Conservation (phyloP, 2,797 vertebrate species). For the Lagorchestes hirsutus region DNA sequence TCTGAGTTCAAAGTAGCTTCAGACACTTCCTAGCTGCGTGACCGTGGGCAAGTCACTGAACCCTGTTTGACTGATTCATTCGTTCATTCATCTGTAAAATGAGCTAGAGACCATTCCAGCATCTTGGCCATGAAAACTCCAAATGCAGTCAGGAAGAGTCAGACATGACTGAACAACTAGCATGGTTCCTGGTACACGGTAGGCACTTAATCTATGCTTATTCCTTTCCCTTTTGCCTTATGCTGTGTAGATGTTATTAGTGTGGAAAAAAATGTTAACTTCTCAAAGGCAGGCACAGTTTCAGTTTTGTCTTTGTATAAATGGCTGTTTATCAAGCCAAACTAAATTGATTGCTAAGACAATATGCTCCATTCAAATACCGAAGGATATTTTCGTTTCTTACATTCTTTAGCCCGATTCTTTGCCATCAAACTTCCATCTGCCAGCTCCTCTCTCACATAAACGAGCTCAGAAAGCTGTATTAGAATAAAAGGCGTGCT, state of each 20-base stretch:
- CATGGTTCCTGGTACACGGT: background rate
- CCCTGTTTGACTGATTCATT: background rate
- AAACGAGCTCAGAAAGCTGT: background rate
- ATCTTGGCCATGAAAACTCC: background rate
- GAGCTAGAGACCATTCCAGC: background rate
- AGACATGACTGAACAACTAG: background rate
- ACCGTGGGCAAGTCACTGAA: background rate
- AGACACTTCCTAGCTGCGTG: background rate
- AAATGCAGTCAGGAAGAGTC: background rate
- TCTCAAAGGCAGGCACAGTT: background rate
- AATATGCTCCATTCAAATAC: slow-evolving; percentile 7
- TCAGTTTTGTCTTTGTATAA: background rate
- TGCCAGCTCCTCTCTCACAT: background rate
- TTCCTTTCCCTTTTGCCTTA: background rate
- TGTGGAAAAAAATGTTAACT: background rate
- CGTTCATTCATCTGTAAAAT: background rate
- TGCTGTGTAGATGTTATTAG: background rate
- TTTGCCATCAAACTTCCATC: background rate
- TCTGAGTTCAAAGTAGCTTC: too few relatives aligned
- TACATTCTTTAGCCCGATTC: background rate
- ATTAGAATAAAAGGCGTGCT: background rate
- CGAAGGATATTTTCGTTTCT: background rate
- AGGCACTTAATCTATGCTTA: background rate
- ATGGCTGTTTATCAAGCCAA: background rate
- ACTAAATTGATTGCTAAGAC: background rate